These are phyloP conservation scores for Psammodynastes pulverulentus DNA, from an alignment of 2,113 vertebrate genomes.

Conservation along the genomic window DNA sequence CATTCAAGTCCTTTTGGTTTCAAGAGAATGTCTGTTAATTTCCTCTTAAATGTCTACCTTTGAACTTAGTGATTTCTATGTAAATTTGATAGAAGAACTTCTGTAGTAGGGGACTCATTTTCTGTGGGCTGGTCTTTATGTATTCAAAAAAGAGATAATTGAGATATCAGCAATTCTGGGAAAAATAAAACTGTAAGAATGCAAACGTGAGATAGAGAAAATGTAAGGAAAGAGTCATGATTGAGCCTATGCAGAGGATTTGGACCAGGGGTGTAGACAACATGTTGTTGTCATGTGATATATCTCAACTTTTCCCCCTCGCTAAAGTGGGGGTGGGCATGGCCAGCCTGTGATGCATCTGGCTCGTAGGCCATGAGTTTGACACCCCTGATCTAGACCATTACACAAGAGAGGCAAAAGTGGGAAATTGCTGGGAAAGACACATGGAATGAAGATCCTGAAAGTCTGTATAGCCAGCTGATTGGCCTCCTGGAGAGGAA, in stretches of 20 bases:
- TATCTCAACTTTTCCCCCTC: too few species aligned
- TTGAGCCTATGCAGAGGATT: background rate
- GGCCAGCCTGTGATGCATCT: too few species aligned
- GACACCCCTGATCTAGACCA: background rate
- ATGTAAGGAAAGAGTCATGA: background rate
- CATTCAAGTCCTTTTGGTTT: background rate
- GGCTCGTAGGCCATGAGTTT: too few species aligned
- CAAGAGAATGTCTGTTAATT: background rate
- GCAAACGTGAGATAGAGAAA: background rate
- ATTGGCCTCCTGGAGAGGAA: background rate
- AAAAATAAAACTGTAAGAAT: background rate
- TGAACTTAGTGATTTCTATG: background rate
- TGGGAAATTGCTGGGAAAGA: background rate
- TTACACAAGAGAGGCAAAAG: background rate
- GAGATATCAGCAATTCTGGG: background rate
- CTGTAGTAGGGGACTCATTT: background rate
- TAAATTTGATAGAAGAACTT: background rate
- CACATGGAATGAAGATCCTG: background rate
- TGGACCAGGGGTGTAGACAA: background rate
- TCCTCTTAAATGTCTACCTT: background rate
- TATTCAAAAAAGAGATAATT: background rate
- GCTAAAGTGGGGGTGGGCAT: too few species aligned
- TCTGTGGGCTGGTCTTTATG: background rate
- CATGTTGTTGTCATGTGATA: too few species aligned
- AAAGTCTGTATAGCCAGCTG: background rate